Percentiles rank a stretch among this genome's conserved stretches.
These are phyloP conservation scores for Zootermopsis nevadensis DNA, from an alignment of 2,888 invertebrate genomes.

Conservation along the genomic window DNA sequence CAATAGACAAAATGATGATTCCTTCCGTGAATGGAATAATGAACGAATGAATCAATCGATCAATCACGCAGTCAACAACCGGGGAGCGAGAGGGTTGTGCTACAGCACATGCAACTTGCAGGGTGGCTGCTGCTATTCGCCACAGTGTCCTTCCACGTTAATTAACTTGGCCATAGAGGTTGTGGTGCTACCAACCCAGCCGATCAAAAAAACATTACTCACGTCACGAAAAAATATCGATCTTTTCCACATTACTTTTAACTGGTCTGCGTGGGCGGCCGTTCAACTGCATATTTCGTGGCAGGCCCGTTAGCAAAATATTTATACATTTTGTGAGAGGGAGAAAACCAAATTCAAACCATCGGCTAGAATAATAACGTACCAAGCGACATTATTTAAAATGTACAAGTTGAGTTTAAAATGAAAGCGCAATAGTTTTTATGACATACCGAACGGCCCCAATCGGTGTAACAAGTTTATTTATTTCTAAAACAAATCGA, in stretches of 20 bases:
- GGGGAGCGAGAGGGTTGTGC: no score
- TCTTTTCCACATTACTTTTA: constrained; percentile 11
- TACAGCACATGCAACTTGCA: no score
- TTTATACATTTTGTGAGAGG: neutral
- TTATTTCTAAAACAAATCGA: no score
- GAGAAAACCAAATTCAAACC: neutral
- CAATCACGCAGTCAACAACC: no score
- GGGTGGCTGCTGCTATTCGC: neutral
- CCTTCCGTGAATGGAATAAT: no score
- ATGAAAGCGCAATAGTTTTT: neutral
- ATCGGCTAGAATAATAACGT: neutral
- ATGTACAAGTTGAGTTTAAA: neutral
- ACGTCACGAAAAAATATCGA: constrained; percentile 14
- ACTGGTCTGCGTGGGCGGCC: neutral
- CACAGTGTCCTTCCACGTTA: constrained; percentile 18
- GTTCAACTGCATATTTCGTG: neutral
- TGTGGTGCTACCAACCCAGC: neutral
- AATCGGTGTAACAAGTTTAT: neutral
- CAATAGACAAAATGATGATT: no score
- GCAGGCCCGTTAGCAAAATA: neutral
- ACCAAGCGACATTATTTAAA: neutral
- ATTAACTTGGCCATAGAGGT: constrained; percentile 23
- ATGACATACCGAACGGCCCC: neutral
- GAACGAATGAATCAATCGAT: no score
- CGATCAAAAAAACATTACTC: constrained; percentile 31